phyloP scores from a whole-genome alignment of 2,888 invertebrate species.

The Pseudanteris insignis region DNA sequence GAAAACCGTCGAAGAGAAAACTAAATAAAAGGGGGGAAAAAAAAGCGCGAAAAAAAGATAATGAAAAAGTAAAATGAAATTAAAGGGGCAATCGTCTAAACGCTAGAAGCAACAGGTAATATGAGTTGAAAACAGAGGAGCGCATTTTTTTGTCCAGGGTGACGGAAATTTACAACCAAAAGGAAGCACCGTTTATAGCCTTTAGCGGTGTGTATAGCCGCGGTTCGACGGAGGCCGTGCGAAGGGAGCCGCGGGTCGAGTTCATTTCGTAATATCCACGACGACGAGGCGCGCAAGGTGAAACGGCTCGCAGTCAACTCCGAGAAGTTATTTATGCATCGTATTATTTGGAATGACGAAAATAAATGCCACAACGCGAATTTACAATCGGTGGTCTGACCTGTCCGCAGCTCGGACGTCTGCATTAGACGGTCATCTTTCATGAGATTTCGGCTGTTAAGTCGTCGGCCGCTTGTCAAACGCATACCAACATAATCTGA shows the following conservation, averaged over 20 bases:
- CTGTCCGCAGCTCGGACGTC: slow-evolving; percentile 49
- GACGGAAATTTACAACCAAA: slow-evolving; percentile 43
- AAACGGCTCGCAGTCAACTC: slow-evolving; percentile 45
- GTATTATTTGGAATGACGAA: slow-evolving; percentile 62
- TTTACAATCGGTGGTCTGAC: slow-evolving; percentile 55
- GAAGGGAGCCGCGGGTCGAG: slow-evolving; percentile 33
- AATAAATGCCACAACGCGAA: slow-evolving; percentile 59
- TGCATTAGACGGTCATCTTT: slow-evolving; percentile 45
- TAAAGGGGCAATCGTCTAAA: slow-evolving; percentile 20
- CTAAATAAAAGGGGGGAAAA: not conserved
- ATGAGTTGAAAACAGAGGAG: slow-evolving; percentile 31
- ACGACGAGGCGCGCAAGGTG: slow-evolving; percentile 40
- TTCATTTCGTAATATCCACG: slow-evolving; percentile 41
- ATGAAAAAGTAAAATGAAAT: not conserved
- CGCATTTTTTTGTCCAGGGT: slow-evolving; percentile 36
- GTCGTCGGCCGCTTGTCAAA: slow-evolving; percentile 28
- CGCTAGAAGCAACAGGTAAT: slow-evolving; percentile 35
- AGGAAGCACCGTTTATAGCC: slow-evolving; percentile 43
- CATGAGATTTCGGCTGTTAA: slow-evolving; percentile 40
- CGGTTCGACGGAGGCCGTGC: slow-evolving; percentile 34
- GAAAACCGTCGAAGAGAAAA: not conserved
- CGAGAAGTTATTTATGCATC: slow-evolving; percentile 60
- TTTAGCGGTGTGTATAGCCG: slow-evolving; percentile 34
- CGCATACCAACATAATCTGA: slow-evolving; percentile 34
- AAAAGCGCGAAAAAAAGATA: not conserved